Evolutionary conservation across 2,888 invertebrate genomes (phyloP).

Genomic region (Amaurobius ferox): DNA sequence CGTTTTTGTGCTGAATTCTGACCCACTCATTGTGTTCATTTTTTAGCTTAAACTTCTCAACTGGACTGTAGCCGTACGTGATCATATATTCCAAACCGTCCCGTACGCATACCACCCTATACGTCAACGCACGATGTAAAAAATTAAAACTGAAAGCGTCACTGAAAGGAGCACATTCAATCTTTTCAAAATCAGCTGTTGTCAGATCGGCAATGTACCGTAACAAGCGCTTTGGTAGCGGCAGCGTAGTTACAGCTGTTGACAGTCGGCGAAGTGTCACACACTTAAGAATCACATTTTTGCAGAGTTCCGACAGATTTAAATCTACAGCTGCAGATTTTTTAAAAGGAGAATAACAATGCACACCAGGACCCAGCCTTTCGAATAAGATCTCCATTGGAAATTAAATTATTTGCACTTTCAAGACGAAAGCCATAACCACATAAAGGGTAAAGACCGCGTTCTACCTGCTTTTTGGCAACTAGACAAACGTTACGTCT

Average conservation of each 20-base stretch:
- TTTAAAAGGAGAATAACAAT: constrained; percentile 71
- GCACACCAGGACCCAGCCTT: constrained; percentile 68
- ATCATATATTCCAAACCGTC: constrained; percentile 72
- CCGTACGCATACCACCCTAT: constrained; percentile 61
- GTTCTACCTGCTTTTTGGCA: constrained; percentile 45
- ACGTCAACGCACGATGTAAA: constrained; percentile 72
- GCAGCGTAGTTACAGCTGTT: constrained; percentile 74
- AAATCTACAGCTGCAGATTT: neutral
- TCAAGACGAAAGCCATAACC: constrained; percentile 17
- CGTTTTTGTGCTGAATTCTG: constrained; percentile 75
- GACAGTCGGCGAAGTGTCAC: constrained; percentile 75
- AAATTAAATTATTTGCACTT: neutral
- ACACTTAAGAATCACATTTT: constrained; percentile 74
- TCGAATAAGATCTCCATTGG: constrained; percentile 71
- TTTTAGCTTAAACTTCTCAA: constrained; percentile 42
- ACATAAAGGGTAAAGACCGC: constrained; percentile 50
- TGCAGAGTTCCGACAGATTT: constrained; percentile 75
- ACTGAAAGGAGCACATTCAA: constrained; percentile 73
- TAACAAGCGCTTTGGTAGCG: constrained; percentile 75
- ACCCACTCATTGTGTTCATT: constrained; percentile 75
- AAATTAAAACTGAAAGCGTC: constrained; percentile 71
- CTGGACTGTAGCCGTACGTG: constrained; percentile 60
- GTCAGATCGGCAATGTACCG: constrained; percentile 75
- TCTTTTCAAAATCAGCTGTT: constrained; percentile 76
- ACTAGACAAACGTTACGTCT: constrained; percentile 40